Evolutionary conservation across 2,888 invertebrate species (phyloP), one percentile per base, ranked within the genome.

Genomic region (Eristalinus sepulchralis): DNA sequence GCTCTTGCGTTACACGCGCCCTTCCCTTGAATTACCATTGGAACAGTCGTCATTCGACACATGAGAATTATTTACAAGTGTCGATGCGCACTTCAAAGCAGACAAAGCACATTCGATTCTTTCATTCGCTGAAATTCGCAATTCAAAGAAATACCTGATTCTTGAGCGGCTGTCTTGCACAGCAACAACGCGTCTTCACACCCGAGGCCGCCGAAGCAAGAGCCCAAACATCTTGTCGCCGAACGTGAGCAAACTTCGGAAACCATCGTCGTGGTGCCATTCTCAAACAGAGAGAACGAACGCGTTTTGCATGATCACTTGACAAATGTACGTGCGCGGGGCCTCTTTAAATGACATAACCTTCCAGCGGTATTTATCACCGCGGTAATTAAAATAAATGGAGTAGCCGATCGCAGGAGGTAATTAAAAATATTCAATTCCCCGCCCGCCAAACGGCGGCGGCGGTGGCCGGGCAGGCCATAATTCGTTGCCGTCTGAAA

Each of bases 401-500:
- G 47, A 47, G 47, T 47, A 47, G 47, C 47, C 8, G 47, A 47
- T 17, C 17, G 47, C 47, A 47, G 8, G n/a, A 47, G 47, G 17
- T 47, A 47, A 47, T 47, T 47, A 47, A 47, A 47, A 47, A 47
- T 47, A 1, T 47, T n/a, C 17, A 47, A 1, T 0, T 17, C 47
- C 17, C 47, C 17, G n/a, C 47, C 47, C 47, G 6, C n/a, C 17
- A 17, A 17, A 6, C 17, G 1, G 27, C 27, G 27, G 27, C 27
- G 27, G 27, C n/a, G n/a, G 39, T 13, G 13, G n/a, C n/a, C 5
- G 39, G 11, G 31, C 8, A 68, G 11, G 34, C 6, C 5, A 33
- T 59, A 71, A 70, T 59, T 27, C 59, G 60, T 71, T 39, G 31
- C 60, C n/a, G 24, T 33, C 47, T 22, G 9, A 9, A 13, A 53